These are phyloP conservation scores for Thalassoma bifasciatum DNA, from an alignment of 2,113 vertebrate species.

Conservation along the genomic window DNA sequence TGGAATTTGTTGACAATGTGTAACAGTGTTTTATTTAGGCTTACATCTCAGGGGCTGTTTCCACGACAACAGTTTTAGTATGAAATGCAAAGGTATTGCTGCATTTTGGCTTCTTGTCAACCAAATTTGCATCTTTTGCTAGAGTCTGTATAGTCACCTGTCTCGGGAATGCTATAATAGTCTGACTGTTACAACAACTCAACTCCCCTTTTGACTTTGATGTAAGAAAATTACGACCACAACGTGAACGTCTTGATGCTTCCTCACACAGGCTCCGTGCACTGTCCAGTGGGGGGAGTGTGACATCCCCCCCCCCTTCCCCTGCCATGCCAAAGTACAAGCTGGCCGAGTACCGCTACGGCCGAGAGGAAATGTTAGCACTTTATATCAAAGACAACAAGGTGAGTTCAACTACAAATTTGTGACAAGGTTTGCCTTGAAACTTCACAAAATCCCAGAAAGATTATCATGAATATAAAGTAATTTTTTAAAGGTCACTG, in stretches of 20 bases:
- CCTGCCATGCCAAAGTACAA: constrained; percentile 97
- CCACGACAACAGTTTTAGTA: too few relatives aligned
- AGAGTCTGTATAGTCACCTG: too few relatives aligned
- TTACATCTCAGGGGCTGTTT: too few relatives aligned
- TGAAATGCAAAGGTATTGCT: too few relatives aligned
- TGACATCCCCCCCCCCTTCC: constrained; percentile 92
- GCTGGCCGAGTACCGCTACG: constrained; percentile 94
- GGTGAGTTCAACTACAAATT: constrained; percentile 66
- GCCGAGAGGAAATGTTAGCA: constrained; percentile 96
- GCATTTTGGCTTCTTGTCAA: too few relatives aligned
- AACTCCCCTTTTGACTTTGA: not conserved
- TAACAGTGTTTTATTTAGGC: too few relatives aligned
- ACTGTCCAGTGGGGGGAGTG: constrained; percentile 91
- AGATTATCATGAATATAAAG: too few relatives aligned
- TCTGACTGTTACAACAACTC: not conserved
- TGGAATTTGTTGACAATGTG: too few relatives aligned
- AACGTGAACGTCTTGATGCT: not conserved
- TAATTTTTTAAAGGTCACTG: too few relatives aligned
- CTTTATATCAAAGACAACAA: constrained; percentile 96
- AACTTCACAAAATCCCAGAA: too few relatives aligned
- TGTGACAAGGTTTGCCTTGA: too few relatives aligned
- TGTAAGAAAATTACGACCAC: not conserved
- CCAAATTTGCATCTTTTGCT: too few relatives aligned
- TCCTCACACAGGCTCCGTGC: constrained; percentile 87
- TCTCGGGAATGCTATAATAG: not conserved